Evolutionary conservation across 2,888 invertebrate genomes (phyloP).

Genomic region (Panzeria rudis): DNA sequence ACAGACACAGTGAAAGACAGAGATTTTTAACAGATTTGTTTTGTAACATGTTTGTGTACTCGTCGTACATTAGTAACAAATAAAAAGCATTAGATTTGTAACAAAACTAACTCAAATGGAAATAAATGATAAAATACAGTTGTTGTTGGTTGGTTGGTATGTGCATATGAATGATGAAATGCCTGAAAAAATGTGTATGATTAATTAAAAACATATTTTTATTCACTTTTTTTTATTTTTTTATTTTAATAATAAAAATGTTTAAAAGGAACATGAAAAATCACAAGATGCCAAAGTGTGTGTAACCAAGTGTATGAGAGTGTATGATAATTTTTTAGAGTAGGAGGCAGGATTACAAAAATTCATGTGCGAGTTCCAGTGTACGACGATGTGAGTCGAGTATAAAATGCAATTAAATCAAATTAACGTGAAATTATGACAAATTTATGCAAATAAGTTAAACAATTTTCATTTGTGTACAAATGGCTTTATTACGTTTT

Average conservation of each 20-base stretch:
- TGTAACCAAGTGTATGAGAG: slow-evolving; percentile 49
- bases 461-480: background rate
- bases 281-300: slow-evolving; percentile 48
- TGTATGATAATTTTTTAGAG: slow-evolving; percentile 17
- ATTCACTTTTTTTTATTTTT: background rate
- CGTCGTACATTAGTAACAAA: slow-evolving; percentile 36
- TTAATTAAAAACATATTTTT: slow-evolving; percentile 59
- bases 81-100: slow-evolving; percentile 55
- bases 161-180: slow-evolving; percentile 31
- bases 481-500: background rate
- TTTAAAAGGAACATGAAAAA: slow-evolving; percentile 30
- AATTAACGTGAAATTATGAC: slow-evolving; percentile 82
- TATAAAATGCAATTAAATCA: slow-evolving; percentile 80
- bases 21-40: slow-evolving; percentile 51
- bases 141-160: background rate
- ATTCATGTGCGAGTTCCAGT: slow-evolving; percentile 18
- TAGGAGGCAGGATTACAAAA: slow-evolving; percentile 29
- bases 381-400: slow-evolving; percentile 38
- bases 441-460: slow-evolving; percentile 81
- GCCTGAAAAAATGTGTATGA: slow-evolving; percentile 36
- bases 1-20: slow-evolving; percentile 1
- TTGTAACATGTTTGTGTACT: slow-evolving; percentile 31
- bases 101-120: slow-evolving; percentile 65
- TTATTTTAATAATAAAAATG: background rate
- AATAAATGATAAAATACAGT: slow-evolving; percentile 33